Base-by-base conservation (phyloP, 2,888 invertebrate species). In the Acanthosoma haemorrhoidale region DNA sequence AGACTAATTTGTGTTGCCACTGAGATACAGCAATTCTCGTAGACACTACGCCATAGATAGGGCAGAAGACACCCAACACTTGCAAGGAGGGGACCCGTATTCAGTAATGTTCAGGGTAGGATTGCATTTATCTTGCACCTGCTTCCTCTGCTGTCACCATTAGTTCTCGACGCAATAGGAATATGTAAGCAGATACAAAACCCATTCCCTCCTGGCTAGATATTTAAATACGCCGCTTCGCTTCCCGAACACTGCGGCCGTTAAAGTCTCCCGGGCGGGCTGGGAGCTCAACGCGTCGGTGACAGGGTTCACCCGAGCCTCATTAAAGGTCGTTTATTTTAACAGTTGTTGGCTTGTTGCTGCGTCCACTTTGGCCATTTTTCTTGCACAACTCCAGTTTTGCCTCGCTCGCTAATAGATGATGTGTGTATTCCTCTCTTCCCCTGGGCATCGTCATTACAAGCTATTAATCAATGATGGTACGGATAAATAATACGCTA, bases 71-170 rank as follows among this genome's bases (percentile, higher is more conserved):
- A 41, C 16, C 4, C 3, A 21, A n/a, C 51, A 51, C 25, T 25
- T 21, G 51, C 13, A 25, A 51, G 25, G 51, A 51, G 29, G 13
- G 51, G 51, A 25, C n/a, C 51, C 51, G 51, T n/a, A n/a, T n/a
- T n/a, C n/a, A n/a, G n/a, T n/a, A n/a, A n/a, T n/a, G n/a, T 21
- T 25, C 21, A 51, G 29, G 51, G n/a, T n/a, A n/a, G n/a, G n/a
- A n/a, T 51, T 51, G 51, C 51, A 51, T 51, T 51, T 51, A 51
- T 51, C 51, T 51, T 51, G 51, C 51, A 51, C 51, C 51, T 51
- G 51, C 51, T 51, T 51, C 51, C 25, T n/a, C 51, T 6, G n/a
- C 51, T 25, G 51, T 51, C 51, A 51, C 51, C 51, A 51, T 51
- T 51, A 51, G 51, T 51, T 3, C 25, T 25, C 51, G 51, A 51